A percentile compares a stretch with the other conserved stretches of the same genome.
Conservation (phyloP, 2,113 vertebrate genomes). For the Rhinoderma darwinii region DNA sequence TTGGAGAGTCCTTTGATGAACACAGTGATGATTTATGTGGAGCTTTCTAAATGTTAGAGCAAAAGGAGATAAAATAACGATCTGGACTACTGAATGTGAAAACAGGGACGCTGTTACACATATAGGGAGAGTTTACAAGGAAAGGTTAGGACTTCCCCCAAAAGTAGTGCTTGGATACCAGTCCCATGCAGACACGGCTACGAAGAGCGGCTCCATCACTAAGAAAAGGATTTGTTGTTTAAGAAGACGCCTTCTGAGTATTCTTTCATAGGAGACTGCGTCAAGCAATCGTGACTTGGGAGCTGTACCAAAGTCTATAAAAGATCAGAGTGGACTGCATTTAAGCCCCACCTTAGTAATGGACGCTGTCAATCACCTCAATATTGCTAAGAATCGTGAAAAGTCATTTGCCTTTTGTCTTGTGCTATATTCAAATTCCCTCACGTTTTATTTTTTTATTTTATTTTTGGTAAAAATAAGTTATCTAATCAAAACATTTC, state of each 20-base stretch:
- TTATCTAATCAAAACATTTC: conserved; percentile 73
- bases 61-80: conserved; percentile 97
- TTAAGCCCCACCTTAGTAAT: no score
- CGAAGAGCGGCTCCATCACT: conserved; percentile 95
- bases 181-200: conserved; percentile 97
- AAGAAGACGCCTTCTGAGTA: conserved; percentile 77
- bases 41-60: conserved; percentile 92
- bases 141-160: conserved; percentile 91
- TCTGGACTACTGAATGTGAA: conserved; percentile 98
- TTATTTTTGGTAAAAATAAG: conserved; percentile 71
- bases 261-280: conserved; percentile 89
- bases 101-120: conserved; percentile 96
- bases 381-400: conserved; percentile 81
- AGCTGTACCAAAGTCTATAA: conserved; percentile 90
- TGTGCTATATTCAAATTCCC: conserved; percentile 69
- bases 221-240: conserved; percentile 99
- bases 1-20: conserved; percentile 97
- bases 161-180: conserved; percentile 97
- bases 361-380: no score
- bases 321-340: conserved; percentile 82
- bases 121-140: conserved; percentile 97
- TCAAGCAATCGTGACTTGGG: conserved; percentile 87
- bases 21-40: conserved; percentile 97
- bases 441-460: conserved; percentile 65
- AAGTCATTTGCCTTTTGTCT: conserved; percentile 83